Conservation (phyloP, 2,113 vertebrate genomes). For the Hippopotamus amphibius region DNA sequence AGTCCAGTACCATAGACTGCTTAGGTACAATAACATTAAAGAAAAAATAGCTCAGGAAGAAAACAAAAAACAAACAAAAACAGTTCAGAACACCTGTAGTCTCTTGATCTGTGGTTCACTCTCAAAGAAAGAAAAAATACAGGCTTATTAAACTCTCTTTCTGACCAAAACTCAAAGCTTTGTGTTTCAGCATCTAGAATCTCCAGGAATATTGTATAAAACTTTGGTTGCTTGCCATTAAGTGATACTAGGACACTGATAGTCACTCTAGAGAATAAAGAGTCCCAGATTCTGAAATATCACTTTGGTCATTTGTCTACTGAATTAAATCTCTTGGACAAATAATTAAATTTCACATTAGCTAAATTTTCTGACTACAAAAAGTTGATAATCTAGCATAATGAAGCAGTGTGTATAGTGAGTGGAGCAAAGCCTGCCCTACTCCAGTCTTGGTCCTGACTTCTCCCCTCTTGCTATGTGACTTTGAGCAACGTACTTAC, state of each 20-base stretch:
- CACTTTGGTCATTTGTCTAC: not conserved
- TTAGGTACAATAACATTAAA: not conserved
- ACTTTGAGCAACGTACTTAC: not conserved
- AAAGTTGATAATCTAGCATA: not conserved
- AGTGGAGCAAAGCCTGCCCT: not conserved
- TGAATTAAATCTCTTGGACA: not conserved
- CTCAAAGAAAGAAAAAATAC: not conserved
- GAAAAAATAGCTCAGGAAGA: not conserved
- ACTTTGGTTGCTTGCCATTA: not conserved
- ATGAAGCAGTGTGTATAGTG: not conserved
- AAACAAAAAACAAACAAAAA: not conserved
- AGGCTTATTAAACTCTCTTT: not conserved
- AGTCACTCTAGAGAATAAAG: not conserved
- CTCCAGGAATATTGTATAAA: not conserved
- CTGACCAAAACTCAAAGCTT: not conserved
- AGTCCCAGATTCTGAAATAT: not conserved
- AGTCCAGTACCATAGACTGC: not conserved
- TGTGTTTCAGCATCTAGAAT: not conserved
- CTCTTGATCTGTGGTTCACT: slow-evolving; percentile 4
- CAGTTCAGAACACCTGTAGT: not conserved
- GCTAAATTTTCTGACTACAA: not conserved
- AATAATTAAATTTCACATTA: not conserved
- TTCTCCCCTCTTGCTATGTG: not conserved
- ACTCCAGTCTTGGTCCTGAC: not conserved
- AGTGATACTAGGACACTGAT: not conserved